Evolutionary conservation across 2,888 invertebrate species (phyloP).

Genomic region (Drosophila prostipennis): DNA sequence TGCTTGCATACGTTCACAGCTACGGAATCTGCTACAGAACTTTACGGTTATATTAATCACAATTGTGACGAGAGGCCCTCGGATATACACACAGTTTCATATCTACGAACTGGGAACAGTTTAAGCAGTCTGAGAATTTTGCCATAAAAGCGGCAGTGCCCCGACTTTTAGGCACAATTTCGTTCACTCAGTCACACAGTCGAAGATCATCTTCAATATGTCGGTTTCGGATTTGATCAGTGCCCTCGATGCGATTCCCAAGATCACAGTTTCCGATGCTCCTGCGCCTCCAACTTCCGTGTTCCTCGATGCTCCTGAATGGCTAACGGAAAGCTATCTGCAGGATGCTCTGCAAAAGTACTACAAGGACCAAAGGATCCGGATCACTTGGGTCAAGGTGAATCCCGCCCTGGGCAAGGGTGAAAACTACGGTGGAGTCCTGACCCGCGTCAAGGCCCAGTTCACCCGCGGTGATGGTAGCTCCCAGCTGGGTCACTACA

Average conservation of each 20-base stretch:
- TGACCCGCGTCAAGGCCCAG: conserved; percentile 73
- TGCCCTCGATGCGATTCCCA: conserved; percentile 57
- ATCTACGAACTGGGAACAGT: conserved; percentile 12
- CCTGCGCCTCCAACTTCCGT: not conserved
- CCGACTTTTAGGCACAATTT: conserved; percentile 14
- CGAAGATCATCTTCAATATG: conserved; percentile 51
- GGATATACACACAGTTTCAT: conserved; percentile 2
- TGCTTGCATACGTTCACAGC: conserved; percentile 22
- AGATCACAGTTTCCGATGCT: conserved; percentile 12
- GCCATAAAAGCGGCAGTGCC: conserved; percentile 47
- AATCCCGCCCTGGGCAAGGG: conserved; percentile 80
- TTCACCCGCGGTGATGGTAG: conserved; percentile 53
- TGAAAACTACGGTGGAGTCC: conserved; percentile 82
- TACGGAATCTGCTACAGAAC: conserved; percentile 16
- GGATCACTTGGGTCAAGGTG: conserved; percentile 57
- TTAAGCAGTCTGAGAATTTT: conserved; percentile 15
- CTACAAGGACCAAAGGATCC: conserved; percentile 68
- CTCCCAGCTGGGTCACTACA: conserved; percentile 65
- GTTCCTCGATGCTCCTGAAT: conserved; percentile 66
- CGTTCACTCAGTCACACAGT: conserved; percentile 6
- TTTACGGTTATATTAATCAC: conserved; percentile 53
- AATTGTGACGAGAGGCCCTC: conserved; percentile 29
- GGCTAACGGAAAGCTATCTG: conserved; percentile 77
- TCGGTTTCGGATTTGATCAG: conserved; percentile 69
- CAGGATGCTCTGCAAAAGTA: conserved; percentile 66